Conservation (phyloP, 2,113 vertebrate species). For the Acanthisitta chloris region DNA sequence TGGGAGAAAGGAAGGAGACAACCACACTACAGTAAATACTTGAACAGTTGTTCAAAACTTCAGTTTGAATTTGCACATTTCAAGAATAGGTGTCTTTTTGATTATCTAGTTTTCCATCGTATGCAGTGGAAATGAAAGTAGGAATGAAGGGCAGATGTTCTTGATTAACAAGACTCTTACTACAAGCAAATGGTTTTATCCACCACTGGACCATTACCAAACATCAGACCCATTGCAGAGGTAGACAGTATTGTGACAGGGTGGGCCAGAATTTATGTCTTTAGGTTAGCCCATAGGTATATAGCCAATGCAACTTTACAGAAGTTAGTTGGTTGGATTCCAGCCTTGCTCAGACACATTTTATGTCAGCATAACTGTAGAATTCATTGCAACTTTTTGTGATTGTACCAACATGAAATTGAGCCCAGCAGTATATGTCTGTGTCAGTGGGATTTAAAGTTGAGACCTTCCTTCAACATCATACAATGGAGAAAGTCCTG, state of each 20-base stretch:
- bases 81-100: not conserved
- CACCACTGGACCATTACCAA: not conserved
- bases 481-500: not conserved
- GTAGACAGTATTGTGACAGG: too few species aligned
- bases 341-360: not conserved
- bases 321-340: not conserved
- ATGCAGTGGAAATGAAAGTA: not conserved
- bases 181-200: not conserved
- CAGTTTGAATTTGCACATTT: not conserved
- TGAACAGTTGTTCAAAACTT: not conserved
- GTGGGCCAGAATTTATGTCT: not conserved
- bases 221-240: not conserved
- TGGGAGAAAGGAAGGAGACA: not conserved
- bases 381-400: not conserved
- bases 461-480: not conserved
- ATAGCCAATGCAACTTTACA: not conserved
- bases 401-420: not conserved
- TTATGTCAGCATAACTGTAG: not conserved
- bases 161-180: not conserved
- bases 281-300: not conserved
- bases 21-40: not conserved
- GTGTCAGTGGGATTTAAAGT: not conserved
- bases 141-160: not conserved
- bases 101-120: not conserved
- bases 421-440: not conserved